These are phyloP conservation scores for Chaetodon auriga DNA, from an alignment of 2,113 vertebrate genomes.

Conservation along the genomic window DNA sequence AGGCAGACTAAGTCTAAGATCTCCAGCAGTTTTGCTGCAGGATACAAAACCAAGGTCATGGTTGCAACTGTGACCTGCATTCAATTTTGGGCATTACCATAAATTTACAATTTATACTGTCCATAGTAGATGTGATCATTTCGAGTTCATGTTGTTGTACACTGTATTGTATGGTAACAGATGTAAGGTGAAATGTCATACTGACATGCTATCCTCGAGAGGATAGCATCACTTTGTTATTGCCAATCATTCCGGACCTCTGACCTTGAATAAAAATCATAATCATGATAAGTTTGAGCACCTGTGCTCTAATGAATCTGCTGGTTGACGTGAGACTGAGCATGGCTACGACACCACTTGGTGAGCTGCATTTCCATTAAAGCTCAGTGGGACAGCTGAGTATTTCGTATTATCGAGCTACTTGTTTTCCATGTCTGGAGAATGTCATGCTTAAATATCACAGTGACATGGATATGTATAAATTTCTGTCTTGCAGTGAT, in stretches of 20 bases:
- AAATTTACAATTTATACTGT: background rate
- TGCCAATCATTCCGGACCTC: too few relatives aligned
- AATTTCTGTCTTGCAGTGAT: conserved; percentile 4
- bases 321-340: too few relatives aligned
- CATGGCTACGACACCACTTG: background rate
- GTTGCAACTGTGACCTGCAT: background rate
- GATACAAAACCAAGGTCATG: background rate
- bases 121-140: too few relatives aligned
- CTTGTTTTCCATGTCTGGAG: conserved; percentile 40
- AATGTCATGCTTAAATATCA: conserved; percentile 48
- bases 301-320: too few relatives aligned
- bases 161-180: background rate
- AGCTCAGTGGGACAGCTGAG: background rate
- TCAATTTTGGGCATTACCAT: background rate
- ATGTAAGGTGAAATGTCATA: too few relatives aligned
- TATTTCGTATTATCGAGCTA: background rate
- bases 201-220: too few relatives aligned
- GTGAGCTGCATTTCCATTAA: background rate
- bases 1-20: background rate
- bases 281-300: too few relatives aligned
- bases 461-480: background rate
- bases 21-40: background rate
- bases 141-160: background rate
- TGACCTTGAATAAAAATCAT: too few relatives aligned
- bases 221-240: too few relatives aligned